Evolutionary conservation across 2,113 vertebrate species (phyloP), one percentile per base, ranked within the genome.

Genomic region (Dicrurus megarhynchus): DNA sequence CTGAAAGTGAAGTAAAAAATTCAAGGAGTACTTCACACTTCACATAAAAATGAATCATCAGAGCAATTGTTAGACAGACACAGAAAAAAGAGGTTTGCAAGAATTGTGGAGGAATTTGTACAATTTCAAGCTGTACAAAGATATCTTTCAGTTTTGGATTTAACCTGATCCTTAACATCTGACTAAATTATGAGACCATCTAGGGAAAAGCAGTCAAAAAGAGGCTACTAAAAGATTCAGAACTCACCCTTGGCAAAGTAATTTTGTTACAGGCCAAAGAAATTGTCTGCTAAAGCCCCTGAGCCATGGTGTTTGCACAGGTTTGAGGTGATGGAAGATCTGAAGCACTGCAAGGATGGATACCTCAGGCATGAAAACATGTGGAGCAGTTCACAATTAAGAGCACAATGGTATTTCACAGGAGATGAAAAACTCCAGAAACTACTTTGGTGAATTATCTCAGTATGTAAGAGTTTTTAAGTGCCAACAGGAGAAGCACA

Each of bases 1-100:
- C 88, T 74, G 88, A 65, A 86, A 95, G 55, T 70, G 57, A 55
- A 95, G 86, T 90, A 52, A 60, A 80, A 87, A 95, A 89, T 92
- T 90, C 73, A 88, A 90, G 80, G 60, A 96, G 86, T 93, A 86
- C 55, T 90, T 90, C 88, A 77, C 28, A 56, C 79, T 93, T 64
- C 88, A 70, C 44, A 89, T 67, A 90, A 71, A 92, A 95, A 89
- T 44, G 80, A 81, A 84, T 16, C 26, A 64, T 33, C 26, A 0
- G 47, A 80, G 74, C 35, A 30, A 86, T 83, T 90, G 90, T 84
- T 30, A 77, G 71, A 81, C 11, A 71, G 77, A 80, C 30, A 67
- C 27, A 32, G 60, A 53, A 81, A 76, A 76, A 85, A 71, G 82
- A 32, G 4, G 3, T 42, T 67, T 61, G 18, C 7, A 50, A 42